A percentile compares a stretch with the other conserved stretches of the same genome.
Evolutionary conservation across 2,113 vertebrate genomes (phyloP).

Genomic region (Colaptes auratus): DNA sequence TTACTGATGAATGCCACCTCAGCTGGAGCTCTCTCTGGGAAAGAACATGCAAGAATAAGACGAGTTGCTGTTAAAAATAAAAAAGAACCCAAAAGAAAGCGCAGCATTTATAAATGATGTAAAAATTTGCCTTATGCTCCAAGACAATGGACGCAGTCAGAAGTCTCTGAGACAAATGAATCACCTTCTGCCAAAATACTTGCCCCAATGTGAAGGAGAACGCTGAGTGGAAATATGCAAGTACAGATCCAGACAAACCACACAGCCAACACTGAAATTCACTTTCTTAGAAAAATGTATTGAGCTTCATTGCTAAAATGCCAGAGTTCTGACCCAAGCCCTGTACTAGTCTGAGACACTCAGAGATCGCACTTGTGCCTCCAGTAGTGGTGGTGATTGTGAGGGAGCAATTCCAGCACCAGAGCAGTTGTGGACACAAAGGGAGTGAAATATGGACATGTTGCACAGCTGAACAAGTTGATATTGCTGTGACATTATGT

Average conservation of each 20-base stretch:
- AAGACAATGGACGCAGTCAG: background rate
- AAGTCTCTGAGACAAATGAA: background rate
- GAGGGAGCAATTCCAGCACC: background rate
- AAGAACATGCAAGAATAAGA: background rate
- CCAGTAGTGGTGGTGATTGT: background rate
- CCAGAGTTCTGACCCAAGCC: background rate
- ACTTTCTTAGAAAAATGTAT: background rate
- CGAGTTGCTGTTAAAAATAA: background rate
- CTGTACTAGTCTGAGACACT: background rate
- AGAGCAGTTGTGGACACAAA: background rate
- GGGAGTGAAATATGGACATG: background rate
- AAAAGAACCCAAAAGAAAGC: background rate
- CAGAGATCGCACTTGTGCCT: background rate
- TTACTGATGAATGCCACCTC: background rate
- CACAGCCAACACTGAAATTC: background rate
- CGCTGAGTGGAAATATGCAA: background rate
- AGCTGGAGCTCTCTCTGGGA: background rate
- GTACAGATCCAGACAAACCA: background rate
- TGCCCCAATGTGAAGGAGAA: too few relatives aligned
- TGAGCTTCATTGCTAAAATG: background rate
- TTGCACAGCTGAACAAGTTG: background rate
- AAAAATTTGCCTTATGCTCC: background rate
- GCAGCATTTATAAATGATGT: background rate
- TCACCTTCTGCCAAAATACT: background rate
- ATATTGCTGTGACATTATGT: background rate